Percentiles rank a stretch among this genome's conserved stretches.
These are phyloP conservation scores for Zosterops pallidus DNA, from an alignment of 2,113 vertebrate genomes.

Conservation along the genomic window DNA sequence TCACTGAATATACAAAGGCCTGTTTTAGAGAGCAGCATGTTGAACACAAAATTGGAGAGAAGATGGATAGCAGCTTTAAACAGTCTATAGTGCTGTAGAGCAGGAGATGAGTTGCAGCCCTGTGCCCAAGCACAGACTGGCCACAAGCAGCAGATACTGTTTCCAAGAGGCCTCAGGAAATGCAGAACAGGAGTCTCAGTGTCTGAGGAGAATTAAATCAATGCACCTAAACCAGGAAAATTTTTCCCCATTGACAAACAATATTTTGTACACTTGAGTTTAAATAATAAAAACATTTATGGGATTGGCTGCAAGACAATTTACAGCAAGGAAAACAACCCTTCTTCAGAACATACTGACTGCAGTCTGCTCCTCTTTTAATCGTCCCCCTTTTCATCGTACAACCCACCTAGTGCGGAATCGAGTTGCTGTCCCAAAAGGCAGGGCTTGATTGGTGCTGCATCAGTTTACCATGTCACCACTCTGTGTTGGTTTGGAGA, in stretches of 20 bases:
- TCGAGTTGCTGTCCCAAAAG: not conserved
- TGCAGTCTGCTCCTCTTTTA: not conserved
- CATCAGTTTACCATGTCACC: not conserved
- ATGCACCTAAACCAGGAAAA: not conserved
- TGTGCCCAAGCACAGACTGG: not conserved
- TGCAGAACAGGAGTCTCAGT: not conserved
- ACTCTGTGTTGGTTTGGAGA: fast-evolving
- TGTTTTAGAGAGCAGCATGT: not conserved
- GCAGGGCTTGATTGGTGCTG: not conserved
- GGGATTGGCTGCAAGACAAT: not conserved
- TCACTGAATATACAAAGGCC: not conserved
- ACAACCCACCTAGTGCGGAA: not conserved
- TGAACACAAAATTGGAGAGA: not conserved
- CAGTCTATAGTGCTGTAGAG: not conserved
- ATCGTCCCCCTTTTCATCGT: not conserved
- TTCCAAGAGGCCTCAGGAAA: not conserved
- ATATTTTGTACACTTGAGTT: not conserved
- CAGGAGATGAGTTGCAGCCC: not conserved
- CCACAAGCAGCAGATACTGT: not conserved
- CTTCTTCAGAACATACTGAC: not conserved
- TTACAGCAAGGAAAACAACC: not conserved
- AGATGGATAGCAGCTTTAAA: not conserved
- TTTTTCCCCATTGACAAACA: not conserved
- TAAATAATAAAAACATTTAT: not conserved
- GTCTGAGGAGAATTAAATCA: not conserved